Percentiles rank a stretch among this genome's conserved stretches.
These are phyloP conservation scores for Rana temporaria DNA, from an alignment of 2,113 vertebrate species.

Conservation along the genomic window DNA sequence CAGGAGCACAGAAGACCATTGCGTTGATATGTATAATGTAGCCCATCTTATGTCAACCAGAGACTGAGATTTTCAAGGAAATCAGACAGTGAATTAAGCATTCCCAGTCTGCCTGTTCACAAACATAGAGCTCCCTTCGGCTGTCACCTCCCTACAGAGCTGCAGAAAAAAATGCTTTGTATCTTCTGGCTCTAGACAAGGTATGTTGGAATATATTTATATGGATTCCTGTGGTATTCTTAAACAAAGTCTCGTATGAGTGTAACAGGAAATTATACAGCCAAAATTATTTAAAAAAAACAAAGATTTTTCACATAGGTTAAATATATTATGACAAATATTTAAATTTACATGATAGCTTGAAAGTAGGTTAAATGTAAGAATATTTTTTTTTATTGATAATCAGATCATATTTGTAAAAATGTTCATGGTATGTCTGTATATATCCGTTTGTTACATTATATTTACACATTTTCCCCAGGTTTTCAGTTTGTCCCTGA, in stretches of 20 bases:
- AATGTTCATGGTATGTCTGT: background rate
- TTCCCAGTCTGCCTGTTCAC: slow-evolving; percentile 39
- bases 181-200: slow-evolving; percentile 24
- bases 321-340: background rate
- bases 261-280: slow-evolving; percentile 35
- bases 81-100: slow-evolving; percentile 37
- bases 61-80: slow-evolving; percentile 30
- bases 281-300: background rate
- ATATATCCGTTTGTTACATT: slow-evolving; percentile 31
- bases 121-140: slow-evolving; percentile 36
- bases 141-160: slow-evolving; percentile 39
- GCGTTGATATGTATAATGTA: slow-evolving; percentile 46
- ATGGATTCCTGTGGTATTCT: slow-evolving; percentile 34
- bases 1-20: slow-evolving; percentile 28
- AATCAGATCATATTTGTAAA: background rate
- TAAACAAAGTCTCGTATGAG: slow-evolving; percentile 26
- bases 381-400: background rate
- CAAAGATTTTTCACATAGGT: slow-evolving; percentile 4
- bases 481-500: slow-evolving; percentile 46
- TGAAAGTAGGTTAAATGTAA: background rate
- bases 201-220: slow-evolving; percentile 47
- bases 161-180: slow-evolving; percentile 34
- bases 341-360: background rate
- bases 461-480: slow-evolving; percentile 38
- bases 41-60: slow-evolving; percentile 40